Evolutionary conservation across 2,888 invertebrate species (phyloP).

Genomic region (Cheilosia vulpina): DNA sequence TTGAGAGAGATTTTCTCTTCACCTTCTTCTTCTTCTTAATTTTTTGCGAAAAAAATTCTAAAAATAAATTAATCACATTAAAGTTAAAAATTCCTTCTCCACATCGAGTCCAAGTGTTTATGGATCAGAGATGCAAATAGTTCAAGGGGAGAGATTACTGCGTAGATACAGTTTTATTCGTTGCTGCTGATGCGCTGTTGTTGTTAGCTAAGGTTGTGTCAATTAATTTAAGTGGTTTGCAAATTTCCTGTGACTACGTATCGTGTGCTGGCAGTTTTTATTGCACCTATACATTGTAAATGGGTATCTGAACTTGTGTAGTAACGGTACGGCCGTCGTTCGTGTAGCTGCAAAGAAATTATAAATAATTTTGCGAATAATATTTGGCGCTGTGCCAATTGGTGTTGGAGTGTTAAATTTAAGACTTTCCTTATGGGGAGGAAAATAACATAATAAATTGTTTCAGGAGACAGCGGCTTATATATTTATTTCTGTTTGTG

Average conservation of each 20-base stretch:
- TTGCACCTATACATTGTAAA: conserved; percentile 1
- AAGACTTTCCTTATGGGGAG: not conserved
- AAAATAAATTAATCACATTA: conserved; percentile 67
- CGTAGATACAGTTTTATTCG: conserved; percentile 27
- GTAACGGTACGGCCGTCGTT: not conserved
- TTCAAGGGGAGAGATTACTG: conserved; percentile 66
- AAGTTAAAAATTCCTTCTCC: conserved; percentile 42
- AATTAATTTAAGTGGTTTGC: conserved; percentile 72
- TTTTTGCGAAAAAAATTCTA: conserved; percentile 57
- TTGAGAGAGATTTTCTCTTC: conserved; percentile 20
- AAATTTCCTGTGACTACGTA: conserved; percentile 53
- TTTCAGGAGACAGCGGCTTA: not conserved
- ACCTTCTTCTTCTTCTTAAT: not conserved
- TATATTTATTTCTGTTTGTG: not conserved
- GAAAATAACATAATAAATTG: not conserved
- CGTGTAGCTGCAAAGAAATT: not conserved
- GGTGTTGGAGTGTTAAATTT: conserved; percentile 1
- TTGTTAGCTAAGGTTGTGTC: conserved; percentile 43
- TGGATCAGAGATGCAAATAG: conserved; percentile 65
- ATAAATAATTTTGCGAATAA: conserved; percentile 24
- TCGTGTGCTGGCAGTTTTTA: conserved; percentile 2
- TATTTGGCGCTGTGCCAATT: conserved; percentile 55
- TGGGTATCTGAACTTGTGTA: conserved; percentile 22
- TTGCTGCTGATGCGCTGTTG: conserved; percentile 17
- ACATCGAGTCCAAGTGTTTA: conserved; percentile 40